A percentile compares a stretch with the other conserved stretches of the same genome.
Conservation (phyloP, 2,113 vertebrate species). For the Python bivittatus region DNA sequence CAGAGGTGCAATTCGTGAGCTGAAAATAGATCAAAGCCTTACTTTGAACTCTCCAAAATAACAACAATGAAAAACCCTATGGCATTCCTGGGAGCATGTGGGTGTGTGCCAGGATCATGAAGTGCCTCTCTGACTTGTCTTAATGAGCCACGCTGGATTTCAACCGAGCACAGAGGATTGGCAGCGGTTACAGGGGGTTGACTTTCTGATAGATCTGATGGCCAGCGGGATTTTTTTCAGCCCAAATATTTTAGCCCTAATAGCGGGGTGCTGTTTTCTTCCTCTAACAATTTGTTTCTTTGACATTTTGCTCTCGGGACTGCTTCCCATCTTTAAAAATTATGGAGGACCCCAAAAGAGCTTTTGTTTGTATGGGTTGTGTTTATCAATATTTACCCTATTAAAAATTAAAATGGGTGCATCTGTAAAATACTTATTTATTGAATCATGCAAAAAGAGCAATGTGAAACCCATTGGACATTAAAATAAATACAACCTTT, state of each 20-base stretch:
- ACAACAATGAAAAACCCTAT: neutral
- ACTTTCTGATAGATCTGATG: neutral
- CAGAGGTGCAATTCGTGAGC: neutral
- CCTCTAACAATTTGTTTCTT: neutral
- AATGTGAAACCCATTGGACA: neutral
- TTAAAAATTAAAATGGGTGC: neutral
- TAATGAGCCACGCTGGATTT: neutral
- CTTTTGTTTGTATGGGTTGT: neutral
- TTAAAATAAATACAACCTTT: neutral
- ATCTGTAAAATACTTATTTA: neutral
- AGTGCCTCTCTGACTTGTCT: neutral
- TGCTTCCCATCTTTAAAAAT: no score
- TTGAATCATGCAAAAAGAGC: neutral
- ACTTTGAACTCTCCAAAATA: constrained; percentile 3
- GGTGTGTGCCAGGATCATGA: neutral
- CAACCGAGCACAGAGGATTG: neutral
- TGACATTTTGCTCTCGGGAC: no score
- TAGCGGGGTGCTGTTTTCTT: neutral
- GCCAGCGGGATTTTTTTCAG: neutral
- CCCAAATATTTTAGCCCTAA: neutral
- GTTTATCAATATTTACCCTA: neutral
- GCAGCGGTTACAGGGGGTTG: neutral
- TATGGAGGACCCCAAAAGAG: neutral
- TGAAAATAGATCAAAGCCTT: constrained; percentile 12
- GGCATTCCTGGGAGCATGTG: neutral